phyloP scores from a whole-genome alignment of 2,113 vertebrate genomes.

The Megaceryle torquata region DNA sequence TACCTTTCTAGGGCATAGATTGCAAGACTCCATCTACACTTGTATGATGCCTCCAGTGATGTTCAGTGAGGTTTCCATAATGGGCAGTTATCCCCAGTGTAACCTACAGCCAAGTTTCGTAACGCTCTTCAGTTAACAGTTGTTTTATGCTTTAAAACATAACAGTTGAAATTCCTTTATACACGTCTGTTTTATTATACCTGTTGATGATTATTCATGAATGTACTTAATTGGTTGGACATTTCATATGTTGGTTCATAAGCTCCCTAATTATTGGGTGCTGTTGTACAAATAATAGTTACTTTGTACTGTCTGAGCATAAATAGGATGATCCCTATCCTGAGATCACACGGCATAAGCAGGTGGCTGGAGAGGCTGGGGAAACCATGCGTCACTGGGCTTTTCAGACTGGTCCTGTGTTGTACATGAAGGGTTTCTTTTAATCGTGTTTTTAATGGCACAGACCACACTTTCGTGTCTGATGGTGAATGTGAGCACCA shows the following conservation, averaged over 20 bases:
- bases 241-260: conserved; percentile 44
- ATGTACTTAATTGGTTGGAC: background rate
- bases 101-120: conserved; percentile 43
- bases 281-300: conserved; percentile 51
- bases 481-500: background rate
- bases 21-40: background rate
- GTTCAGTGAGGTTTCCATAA: background rate
- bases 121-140: background rate
- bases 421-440: background rate
- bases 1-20: background rate
- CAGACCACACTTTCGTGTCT: background rate
- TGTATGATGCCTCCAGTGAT: background rate
- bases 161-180: conserved; percentile 26
- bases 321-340: conserved; percentile 42
- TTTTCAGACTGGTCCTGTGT: background rate
- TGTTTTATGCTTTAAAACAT: conserved; percentile 41
- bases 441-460: background rate
- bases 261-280: conserved; percentile 60
- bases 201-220: conserved; percentile 60
- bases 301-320: conserved; percentile 1
- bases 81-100: background rate
- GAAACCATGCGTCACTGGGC: background rate
- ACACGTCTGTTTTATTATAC: background rate
- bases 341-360: background rate
- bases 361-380: background rate